Evolutionary conservation across 2,113 vertebrate genomes (phyloP).

Genomic region (Baryphthengus martii): DNA sequence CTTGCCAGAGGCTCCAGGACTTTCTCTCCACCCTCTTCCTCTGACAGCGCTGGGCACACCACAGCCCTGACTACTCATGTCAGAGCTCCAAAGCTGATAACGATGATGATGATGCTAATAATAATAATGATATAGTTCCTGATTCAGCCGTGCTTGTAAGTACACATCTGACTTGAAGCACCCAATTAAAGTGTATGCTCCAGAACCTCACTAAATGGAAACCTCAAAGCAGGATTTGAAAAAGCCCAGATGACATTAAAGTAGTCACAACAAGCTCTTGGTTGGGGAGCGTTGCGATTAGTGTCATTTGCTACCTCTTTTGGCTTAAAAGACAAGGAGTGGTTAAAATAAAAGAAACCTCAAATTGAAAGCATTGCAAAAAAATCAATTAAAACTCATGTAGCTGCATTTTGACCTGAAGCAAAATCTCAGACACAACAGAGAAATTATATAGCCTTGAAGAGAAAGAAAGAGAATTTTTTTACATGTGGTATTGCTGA

Average conservation of each 20-base stretch:
- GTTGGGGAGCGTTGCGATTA: not conserved
- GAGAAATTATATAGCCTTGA: slow-evolving; percentile 30
- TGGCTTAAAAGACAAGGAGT: not conserved
- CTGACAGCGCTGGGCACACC: not conserved
- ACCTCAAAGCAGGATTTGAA: not conserved
- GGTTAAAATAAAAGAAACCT: slow-evolving; percentile 24
- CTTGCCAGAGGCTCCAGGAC: not conserved
- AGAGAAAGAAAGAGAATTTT: not conserved
- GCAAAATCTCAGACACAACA: slow-evolving; percentile 35
- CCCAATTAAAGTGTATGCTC: not conserved
- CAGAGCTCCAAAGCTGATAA: not conserved
- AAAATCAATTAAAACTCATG: slow-evolving; percentile 8
- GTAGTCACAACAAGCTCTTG: not conserved
- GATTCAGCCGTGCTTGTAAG: not conserved
- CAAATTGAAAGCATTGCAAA: slow-evolving; percentile 8
- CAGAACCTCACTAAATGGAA: not conserved
- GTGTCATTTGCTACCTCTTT: slow-evolving; percentile 3
- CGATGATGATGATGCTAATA: not conserved
- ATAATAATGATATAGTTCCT: not conserved
- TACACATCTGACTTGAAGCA: not conserved
- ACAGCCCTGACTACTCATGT: not conserved
- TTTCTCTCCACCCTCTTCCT: not conserved
- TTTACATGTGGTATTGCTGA: not conserved
- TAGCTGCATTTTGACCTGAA: slow-evolving; percentile 26
- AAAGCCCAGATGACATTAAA: not conserved